Conservation (phyloP, 2,113 vertebrate genomes). For the Ginglymostoma cirratum region DNA sequence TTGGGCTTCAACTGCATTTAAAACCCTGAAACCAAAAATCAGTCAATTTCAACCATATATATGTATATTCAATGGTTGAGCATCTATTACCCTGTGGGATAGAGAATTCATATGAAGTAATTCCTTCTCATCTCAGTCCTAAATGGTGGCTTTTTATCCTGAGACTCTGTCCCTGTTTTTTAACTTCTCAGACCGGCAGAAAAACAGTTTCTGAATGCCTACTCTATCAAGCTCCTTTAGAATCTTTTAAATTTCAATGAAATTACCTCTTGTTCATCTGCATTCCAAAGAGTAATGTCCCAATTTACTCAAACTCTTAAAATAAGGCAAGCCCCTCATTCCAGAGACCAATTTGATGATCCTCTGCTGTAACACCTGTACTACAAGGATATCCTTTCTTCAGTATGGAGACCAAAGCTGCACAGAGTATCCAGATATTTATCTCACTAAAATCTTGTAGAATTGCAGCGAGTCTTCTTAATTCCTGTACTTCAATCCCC, state of each 20-base stretch:
- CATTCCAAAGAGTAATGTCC: neutral
- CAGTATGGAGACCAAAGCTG: neutral
- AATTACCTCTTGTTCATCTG: neutral
- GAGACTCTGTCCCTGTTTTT: neutral
- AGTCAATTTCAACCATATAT: neutral
- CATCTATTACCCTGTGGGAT: neutral
- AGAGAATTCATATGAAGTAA: neutral
- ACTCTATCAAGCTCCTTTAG: neutral
- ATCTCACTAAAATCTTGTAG: neutral
- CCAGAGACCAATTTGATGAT: neutral
- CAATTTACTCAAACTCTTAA: neutral
- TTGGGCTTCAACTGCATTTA: neutral
- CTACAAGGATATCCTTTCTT: neutral
- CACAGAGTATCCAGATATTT: neutral
- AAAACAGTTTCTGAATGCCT: neutral
- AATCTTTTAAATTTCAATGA: neutral
- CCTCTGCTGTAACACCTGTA: neutral
- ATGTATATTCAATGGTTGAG: neutral
- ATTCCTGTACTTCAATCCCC: neutral
- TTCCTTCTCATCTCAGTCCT: neutral
- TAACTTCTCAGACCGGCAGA: neutral
- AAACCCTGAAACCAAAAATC: neutral
- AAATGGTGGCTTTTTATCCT: neutral
- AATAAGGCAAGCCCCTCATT: neutral
- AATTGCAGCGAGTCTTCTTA: neutral